Evolutionary conservation across 2,113 vertebrate genomes (phyloP).

Genomic region (Pithys albifrons): DNA sequence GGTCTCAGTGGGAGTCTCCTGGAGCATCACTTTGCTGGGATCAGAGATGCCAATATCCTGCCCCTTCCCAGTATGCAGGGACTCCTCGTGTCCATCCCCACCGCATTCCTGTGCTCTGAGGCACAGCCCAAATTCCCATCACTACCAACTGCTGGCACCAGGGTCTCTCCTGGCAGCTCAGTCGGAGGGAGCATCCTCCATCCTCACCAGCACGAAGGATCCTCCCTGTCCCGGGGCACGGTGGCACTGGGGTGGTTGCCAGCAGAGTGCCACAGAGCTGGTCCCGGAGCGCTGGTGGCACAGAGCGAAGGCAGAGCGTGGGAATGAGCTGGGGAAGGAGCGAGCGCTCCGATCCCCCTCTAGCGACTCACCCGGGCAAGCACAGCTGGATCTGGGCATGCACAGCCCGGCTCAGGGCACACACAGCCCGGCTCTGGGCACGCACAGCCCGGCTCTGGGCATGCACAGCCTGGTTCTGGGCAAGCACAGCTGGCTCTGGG

Average conservation of each 20-base stretch:
- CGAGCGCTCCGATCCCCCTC: conserved; percentile 20
- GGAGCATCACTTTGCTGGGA: neutral
- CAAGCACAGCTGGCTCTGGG: no score
- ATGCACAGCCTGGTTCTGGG: no score
- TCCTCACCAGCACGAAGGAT: rapidly evolving
- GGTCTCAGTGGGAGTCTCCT: rapidly evolving
- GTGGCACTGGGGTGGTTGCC: neutral
- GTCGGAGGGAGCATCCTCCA: neutral
- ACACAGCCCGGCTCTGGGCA: neutral
- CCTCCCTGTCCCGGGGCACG: neutral
- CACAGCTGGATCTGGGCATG: neutral
- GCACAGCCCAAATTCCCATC: neutral
- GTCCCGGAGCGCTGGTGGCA: neutral
- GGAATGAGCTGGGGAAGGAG: neutral
- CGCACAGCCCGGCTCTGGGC: neutral
- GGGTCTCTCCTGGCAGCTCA: neutral
- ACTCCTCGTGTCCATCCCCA: rapidly evolving
- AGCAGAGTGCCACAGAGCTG: neutral
- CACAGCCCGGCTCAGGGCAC: neutral
- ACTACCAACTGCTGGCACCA: rapidly evolving
- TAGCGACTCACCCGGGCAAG: conserved; percentile 18
- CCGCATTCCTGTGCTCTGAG: neutral
- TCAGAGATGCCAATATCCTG: rapidly evolving
- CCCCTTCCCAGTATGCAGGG: neutral
- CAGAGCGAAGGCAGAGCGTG: neutral